Evolutionary conservation across 2,888 invertebrate species (phyloP).

Genomic region (Lasiommata megera): DNA sequence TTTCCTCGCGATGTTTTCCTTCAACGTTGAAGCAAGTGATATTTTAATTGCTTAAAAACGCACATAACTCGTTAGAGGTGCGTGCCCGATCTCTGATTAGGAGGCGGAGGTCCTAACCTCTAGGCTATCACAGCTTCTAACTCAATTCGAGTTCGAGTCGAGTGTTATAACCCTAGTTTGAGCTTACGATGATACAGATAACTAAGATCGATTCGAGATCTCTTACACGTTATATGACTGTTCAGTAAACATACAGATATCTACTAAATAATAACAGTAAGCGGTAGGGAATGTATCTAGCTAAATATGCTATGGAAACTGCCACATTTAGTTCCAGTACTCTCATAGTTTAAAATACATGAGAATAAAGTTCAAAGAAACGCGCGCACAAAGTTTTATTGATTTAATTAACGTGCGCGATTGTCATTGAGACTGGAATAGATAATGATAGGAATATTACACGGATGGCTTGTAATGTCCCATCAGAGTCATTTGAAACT

Average conservation of each 20-base stretch:
- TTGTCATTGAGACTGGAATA: too few species aligned
- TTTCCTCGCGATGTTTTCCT: too few species aligned
- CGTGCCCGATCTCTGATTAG: too few species aligned
- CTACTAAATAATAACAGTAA: neutral
- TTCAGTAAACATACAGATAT: neutral
- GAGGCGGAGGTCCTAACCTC: too few species aligned
- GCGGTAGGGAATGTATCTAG: slow-evolving; percentile 8
- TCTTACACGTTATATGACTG: neutral
- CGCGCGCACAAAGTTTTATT: neutral
- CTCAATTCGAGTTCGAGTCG: too few species aligned
- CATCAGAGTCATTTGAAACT: too few species aligned
- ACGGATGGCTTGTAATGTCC: neutral
- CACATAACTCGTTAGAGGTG: too few species aligned
- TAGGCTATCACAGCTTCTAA: too few species aligned
- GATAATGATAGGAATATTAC: neutral
- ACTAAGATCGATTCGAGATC: neutral
- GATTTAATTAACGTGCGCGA: neutral
- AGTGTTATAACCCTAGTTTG: too few species aligned
- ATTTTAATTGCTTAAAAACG: too few species aligned
- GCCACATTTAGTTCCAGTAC: slow-evolving; percentile 1
- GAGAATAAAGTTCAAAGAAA: neutral
- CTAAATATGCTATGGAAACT: slow-evolving; percentile 4
- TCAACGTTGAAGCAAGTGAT: too few species aligned
- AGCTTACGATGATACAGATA: too few species aligned
- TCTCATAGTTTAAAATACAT: neutral